A percentile compares a stretch with the other conserved stretches of the same genome.
Evolutionary conservation across 2,797 vertebrate species (phyloP).

Genomic region (Heliangelus exortis): DNA sequence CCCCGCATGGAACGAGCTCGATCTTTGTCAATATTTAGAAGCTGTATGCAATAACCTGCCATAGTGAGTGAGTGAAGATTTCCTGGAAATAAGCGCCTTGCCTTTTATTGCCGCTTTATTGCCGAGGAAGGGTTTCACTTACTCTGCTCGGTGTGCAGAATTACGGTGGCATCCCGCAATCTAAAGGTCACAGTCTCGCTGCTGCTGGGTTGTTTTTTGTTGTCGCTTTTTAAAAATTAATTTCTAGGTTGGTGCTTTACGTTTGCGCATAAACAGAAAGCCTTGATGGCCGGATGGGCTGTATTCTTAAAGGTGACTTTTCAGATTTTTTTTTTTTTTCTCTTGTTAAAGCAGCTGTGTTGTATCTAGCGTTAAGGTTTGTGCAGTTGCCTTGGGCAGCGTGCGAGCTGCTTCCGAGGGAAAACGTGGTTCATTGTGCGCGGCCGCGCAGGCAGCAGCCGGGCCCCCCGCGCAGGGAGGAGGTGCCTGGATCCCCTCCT

Average conservation of each 20-base stretch:
- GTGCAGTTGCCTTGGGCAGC: not conserved
- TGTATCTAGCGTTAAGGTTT: not conserved
- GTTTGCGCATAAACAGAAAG: not conserved
- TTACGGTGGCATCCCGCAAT: constrained; percentile 7
- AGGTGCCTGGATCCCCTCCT: not conserved
- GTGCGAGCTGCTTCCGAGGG: not conserved
- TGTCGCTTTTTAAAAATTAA: not conserved
- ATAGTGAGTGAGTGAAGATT: not conserved
- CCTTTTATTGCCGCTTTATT: not conserved
- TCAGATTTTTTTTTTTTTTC: not conserved
- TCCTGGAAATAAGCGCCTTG: constrained; percentile 33
- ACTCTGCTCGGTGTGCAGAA: not conserved
- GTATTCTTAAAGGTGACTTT: not conserved
- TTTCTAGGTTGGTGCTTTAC: not conserved
- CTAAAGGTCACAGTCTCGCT: constrained; percentile 7
- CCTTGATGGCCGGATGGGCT: not conserved
- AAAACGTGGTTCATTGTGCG: not conserved
- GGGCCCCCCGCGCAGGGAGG: not conserved
- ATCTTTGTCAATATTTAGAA: constrained; percentile 40
- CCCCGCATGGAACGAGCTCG: not conserved
- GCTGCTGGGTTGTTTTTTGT: not conserved
- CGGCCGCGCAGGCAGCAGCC: not conserved
- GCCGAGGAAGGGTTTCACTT: not conserved
- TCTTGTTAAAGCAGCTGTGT: not conserved
- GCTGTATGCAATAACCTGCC: constrained; percentile 11